These are phyloP conservation scores for Xiphias gladius DNA, from an alignment of 2,113 vertebrate species.

Conservation along the genomic window DNA sequence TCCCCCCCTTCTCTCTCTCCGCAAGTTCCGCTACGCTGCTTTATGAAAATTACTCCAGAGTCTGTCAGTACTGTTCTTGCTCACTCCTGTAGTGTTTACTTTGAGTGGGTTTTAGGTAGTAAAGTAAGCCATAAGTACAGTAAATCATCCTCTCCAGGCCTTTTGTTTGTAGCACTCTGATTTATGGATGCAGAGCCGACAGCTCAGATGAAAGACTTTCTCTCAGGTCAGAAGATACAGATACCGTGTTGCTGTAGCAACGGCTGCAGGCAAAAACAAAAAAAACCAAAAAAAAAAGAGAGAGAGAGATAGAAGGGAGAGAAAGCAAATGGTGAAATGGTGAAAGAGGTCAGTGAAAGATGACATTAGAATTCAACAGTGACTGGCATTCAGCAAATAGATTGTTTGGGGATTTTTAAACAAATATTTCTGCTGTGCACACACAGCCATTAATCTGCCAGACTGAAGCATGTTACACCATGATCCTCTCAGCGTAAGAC, in stretches of 20 bases:
- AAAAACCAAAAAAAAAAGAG: conserved; percentile 23
- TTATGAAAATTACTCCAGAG: background rate
- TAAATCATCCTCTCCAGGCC: background rate
- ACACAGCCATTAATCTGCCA: conserved; percentile 1
- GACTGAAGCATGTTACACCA: background rate
- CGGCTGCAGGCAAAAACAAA: conserved; percentile 45
- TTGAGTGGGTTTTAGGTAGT: conserved; percentile 3
- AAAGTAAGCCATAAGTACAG: background rate
- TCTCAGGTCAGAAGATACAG: conserved; percentile 24
- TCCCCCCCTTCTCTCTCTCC: background rate
- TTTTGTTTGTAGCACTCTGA: conserved; percentile 22
- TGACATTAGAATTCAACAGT: conserved; percentile 34
- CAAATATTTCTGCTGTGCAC: background rate
- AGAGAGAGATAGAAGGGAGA: background rate
- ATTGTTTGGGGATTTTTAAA: conserved; percentile 15
- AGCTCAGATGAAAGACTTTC: conserved; percentile 48
- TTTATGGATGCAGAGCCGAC: conserved; percentile 41
- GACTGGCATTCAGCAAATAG: background rate
- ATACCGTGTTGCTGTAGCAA: conserved; percentile 62
- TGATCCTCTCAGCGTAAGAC: background rate
- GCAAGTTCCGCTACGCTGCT: background rate
- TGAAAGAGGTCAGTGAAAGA: conserved; percentile 42
- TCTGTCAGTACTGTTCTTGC: background rate
- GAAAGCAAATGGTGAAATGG: conserved; percentile 55
- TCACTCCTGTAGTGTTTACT: background rate